Percentiles rank a stretch among this genome's conserved stretches.
phyloP scores from a whole-genome alignment of 2,113 vertebrate species.

The Chloebia gouldiae region DNA sequence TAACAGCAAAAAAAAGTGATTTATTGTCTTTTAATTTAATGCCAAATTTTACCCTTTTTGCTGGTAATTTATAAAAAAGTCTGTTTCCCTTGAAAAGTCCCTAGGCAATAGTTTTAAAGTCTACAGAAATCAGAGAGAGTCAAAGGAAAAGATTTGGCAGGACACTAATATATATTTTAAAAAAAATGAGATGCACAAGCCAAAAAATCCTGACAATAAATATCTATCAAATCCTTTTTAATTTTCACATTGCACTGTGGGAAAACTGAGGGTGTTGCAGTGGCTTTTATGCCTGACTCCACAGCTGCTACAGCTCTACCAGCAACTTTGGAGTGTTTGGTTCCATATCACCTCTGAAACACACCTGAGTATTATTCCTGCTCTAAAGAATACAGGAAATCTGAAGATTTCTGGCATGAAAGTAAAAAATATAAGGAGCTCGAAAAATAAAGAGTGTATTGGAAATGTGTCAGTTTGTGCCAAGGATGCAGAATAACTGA shows the following conservation, averaged over 20 bases:
- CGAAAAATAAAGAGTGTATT: neutral
- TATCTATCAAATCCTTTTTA: neutral
- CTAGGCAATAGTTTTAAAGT: slow-evolving; percentile 15
- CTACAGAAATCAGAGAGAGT: neutral
- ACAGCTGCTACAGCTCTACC: neutral
- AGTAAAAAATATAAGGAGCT: neutral
- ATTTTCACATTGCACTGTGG: neutral
- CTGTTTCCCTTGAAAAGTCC: slow-evolving; percentile 26
- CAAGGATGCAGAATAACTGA: neutral
- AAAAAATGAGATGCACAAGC: neutral
- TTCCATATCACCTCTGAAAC: neutral
- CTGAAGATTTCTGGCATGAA: neutral
- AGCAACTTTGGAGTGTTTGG: neutral
- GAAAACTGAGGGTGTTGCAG: neutral
- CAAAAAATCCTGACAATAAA: slow-evolving; percentile 18
- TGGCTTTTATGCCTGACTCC: neutral
- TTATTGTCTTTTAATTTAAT: slow-evolving; percentile 56
- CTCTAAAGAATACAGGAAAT: neutral
- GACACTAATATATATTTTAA: neutral
- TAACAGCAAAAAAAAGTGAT: slow-evolving; percentile 20
- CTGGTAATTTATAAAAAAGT: slow-evolving; percentile 5
- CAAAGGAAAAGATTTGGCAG: slow-evolving; percentile 46
- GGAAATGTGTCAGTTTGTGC: neutral
- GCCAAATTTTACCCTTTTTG: slow-evolving; percentile 56
- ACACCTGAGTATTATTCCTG: neutral